Conservation (phyloP, 2,113 vertebrate species). For the Serilophus lunatus region DNA sequence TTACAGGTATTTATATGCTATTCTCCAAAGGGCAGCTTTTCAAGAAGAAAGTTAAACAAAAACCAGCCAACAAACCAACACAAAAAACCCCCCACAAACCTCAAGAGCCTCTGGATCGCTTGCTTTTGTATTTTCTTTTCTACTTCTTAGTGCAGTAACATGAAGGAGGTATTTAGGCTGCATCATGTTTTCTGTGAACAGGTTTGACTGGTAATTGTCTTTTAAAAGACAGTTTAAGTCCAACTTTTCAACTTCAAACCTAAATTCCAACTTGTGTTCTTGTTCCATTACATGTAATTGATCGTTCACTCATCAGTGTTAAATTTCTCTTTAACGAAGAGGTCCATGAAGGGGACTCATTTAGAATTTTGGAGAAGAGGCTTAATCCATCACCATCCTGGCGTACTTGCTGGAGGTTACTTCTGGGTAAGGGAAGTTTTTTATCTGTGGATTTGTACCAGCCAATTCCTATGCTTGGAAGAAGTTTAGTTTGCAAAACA, state of each 20-base stretch:
- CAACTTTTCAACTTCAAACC: background rate
- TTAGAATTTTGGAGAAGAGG: background rate
- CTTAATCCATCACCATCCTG: background rate
- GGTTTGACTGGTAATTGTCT: background rate
- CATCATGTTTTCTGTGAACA: background rate
- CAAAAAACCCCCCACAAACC: background rate
- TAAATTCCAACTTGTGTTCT: background rate
- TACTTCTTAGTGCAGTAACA: conserved; percentile 2
- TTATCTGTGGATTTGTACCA: background rate
- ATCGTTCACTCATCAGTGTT: background rate
- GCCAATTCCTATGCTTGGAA: background rate
- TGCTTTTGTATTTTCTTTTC: conserved; percentile 6
- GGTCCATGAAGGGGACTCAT: background rate
- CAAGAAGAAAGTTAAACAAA: background rate
- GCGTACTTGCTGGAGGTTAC: background rate
- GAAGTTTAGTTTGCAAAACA: background rate
- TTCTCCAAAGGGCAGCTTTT: conserved; percentile 68
- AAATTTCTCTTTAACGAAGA: background rate
- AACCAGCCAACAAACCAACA: background rate
- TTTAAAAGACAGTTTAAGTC: background rate
- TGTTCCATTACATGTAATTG: background rate
- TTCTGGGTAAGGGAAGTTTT: background rate
- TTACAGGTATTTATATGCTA: conserved; percentile 71
- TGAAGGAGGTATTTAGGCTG: conserved; percentile 51
- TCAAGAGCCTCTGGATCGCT: conserved; percentile 36